These are phyloP conservation scores for Xylota sylvarum DNA, from an alignment of 2,888 invertebrate genomes.

Conservation along the genomic window DNA sequence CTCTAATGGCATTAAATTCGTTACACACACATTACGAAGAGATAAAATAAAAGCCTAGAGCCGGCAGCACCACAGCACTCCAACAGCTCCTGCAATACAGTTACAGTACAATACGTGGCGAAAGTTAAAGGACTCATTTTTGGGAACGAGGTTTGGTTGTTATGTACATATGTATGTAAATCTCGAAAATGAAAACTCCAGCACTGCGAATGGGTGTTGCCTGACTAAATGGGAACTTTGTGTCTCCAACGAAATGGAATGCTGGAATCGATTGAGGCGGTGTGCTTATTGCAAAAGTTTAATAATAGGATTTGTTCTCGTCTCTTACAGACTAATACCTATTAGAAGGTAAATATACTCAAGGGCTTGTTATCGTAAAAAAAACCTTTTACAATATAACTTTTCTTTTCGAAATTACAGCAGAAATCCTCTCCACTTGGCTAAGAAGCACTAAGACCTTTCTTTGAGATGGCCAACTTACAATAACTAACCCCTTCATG, in stretches of 20 bases:
- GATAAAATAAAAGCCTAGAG: constrained; percentile 55
- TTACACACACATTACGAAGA: constrained; percentile 62
- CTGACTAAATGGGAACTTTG: constrained; percentile 19
- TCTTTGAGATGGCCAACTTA: too few species aligned
- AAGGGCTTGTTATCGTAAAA: too few species aligned
- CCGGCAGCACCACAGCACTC: neutral
- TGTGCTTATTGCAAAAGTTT: too few species aligned
- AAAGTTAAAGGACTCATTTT: constrained; percentile 8
- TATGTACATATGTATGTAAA: too few species aligned
- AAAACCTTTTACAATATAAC: too few species aligned
- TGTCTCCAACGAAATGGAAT: constrained; percentile 2
- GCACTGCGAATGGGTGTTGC: constrained; percentile 1
- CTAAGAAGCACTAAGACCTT: too few species aligned
- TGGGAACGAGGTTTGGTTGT: neutral
- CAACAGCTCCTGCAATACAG: constrained; percentile 1
- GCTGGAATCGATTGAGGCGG: neutral
- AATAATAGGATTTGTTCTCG: too few species aligned
- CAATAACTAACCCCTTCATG: too few species aligned
- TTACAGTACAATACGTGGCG: constrained; percentile 17
- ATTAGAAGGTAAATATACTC: too few species aligned
- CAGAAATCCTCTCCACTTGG: too few species aligned
- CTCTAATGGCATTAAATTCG: constrained; percentile 72
- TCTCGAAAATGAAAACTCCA: neutral
- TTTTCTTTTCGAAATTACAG: too few species aligned
- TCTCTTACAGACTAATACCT: too few species aligned